phyloP scores from a whole-genome alignment of 2,797 vertebrate genomes.

The Pachyuromys duprasi region DNA sequence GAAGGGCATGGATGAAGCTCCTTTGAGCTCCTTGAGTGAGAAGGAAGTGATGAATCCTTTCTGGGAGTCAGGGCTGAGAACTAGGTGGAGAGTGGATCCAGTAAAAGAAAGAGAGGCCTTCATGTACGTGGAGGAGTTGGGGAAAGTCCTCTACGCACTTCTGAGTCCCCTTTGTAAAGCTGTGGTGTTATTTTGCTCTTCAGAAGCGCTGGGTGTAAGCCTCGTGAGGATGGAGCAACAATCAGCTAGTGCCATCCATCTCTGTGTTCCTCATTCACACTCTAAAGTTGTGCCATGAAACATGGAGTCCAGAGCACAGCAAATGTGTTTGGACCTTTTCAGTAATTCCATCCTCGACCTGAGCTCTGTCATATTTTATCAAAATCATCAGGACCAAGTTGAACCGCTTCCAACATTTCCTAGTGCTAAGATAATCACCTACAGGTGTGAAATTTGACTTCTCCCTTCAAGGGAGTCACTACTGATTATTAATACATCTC shows the following conservation, averaged over 20 bases:
- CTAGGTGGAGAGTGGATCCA: not conserved
- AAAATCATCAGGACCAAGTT: not conserved
- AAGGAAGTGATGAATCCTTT: not conserved
- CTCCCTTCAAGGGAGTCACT: not conserved
- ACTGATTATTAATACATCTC: not conserved
- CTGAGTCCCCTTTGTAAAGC: not conserved
- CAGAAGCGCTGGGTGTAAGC: not conserved
- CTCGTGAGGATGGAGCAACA: not conserved
- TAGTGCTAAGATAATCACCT: not conserved
- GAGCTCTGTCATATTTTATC: not conserved
- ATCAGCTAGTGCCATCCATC: not conserved
- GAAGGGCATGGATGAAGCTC: not conserved
- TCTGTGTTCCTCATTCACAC: not conserved
- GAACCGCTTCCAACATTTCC: slow-evolving; percentile 9
- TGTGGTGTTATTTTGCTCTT: not conserved
- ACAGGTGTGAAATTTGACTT: not conserved
- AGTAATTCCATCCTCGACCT: not conserved
- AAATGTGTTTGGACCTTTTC: not conserved
- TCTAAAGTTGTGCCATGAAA: not conserved
- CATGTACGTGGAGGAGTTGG: not conserved
- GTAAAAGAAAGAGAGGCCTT: not conserved
- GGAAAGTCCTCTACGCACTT: not conserved
- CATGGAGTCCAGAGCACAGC: not conserved
- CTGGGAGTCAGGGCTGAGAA: not conserved
- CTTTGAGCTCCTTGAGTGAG: not conserved